Evolutionary conservation across 2,797 vertebrate genomes (phyloP), one percentile per base, ranked within the genome.

Genomic region (Allenopithecus nigroviridis): DNA sequence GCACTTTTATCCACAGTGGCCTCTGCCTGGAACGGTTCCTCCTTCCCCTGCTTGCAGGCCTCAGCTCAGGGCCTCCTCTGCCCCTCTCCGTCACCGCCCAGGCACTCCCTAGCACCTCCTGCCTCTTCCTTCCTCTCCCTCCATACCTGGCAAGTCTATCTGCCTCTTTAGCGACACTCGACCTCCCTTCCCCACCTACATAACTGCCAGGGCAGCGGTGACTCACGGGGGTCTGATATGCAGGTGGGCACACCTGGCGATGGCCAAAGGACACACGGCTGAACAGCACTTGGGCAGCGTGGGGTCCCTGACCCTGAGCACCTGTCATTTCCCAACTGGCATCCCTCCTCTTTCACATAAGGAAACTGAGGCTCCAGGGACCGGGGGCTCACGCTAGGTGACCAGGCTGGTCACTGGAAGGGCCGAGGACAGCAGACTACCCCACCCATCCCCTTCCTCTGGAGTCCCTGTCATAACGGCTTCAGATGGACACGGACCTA

Each of bases 1-100:
- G 2, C 0, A 2, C 24, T 30, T 8, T 2, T 1, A 13, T 7
- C n/a, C 8, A 5, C 30, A 16, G 22, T 24, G 0, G 3, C 41
- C 48, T 4, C 41, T 17, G 11, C 22, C 21, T 3, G 5, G 7
- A 3, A 2, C 0, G 8, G 41, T 26, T 50, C 26, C 41, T 46
- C 5, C 10, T 61, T 13, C 14, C 43, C 13, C 14, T 8, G 8
- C 22, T 80, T 53, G 33, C 2, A 4, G 64, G 21, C 11, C 16
- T 41, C 4, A 1, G 24, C n/a, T 26, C 1, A 1, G 46, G 8
- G 70, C 8, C 48, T n/a, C 46, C 46, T 13, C 16, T 2, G 14
- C 8, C 8, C 17, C 14, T 5, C 1, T 24, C 50, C 0, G 30
- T 43, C 21, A 22, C 16, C 9, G 17, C 33, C 36, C 14, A 46